Conservation (phyloP, 2,113 vertebrate genomes). For the Nerophis ophidion region DNA sequence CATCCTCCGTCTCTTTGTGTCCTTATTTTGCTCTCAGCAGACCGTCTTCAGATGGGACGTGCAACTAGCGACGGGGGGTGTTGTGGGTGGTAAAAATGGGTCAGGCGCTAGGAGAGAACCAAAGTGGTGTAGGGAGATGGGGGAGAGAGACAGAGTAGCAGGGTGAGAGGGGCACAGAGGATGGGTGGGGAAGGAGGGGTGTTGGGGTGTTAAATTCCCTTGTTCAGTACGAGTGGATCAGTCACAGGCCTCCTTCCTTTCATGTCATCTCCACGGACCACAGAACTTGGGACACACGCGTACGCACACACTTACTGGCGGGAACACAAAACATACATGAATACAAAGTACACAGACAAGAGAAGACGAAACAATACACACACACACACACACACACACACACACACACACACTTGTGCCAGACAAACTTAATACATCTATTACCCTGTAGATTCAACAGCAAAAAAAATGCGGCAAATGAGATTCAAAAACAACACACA, state of each 20-base stretch:
- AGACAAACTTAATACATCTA: slow-evolving; percentile 62
- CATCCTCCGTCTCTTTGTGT: slow-evolving; percentile 31
- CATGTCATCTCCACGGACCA: slow-evolving; percentile 72
- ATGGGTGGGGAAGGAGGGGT: slow-evolving; percentile 29
- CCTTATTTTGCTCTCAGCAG: slow-evolving; percentile 62
- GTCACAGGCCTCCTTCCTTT: slow-evolving; percentile 73
- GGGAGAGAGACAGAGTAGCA: slow-evolving; percentile 48
- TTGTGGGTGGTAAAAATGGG: slow-evolving; percentile 30
- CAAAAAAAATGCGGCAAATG: slow-evolving; percentile 62
- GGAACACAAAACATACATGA: slow-evolving; percentile 49
- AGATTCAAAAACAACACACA: slow-evolving; percentile 45
- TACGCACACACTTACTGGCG: slow-evolving; percentile 27
- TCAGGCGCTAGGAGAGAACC: slow-evolving; percentile 26
- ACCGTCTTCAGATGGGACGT: slow-evolving; percentile 68
- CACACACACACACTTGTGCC: slow-evolving; percentile 25
- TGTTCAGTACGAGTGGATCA: slow-evolving; percentile 70
- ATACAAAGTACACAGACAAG: slow-evolving; percentile 41
- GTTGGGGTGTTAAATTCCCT: slow-evolving; percentile 68
- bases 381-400: slow-evolving; percentile 17
- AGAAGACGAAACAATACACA: slow-evolving; percentile 38
- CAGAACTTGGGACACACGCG: slow-evolving; percentile 67
- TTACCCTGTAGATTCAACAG: slow-evolving; percentile 62
- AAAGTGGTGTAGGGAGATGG: slow-evolving; percentile 48
- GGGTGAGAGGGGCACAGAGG: slow-evolving; percentile 44
- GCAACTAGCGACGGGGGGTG: slow-evolving; percentile 32